Evolutionary conservation across 1,140 invertebrate species (phyloP), one percentile per base, ranked within the genome.

Genomic region (Dicyema japonicum): DNA sequence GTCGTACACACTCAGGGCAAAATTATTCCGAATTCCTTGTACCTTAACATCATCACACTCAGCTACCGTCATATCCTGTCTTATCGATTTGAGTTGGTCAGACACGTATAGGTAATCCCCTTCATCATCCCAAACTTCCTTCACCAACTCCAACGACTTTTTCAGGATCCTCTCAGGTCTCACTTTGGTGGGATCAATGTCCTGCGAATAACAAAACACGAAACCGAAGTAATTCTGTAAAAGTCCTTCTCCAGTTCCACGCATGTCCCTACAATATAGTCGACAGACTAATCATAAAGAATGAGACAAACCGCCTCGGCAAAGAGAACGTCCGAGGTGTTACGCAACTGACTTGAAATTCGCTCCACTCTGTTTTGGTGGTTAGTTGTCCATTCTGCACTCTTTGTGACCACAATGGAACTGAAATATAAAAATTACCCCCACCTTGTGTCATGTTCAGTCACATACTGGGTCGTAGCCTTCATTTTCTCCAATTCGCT

Each of bases 1-100:
- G 59, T 94, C 82, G 55, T 94, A 94, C 7, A 92, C 85, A 41
- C 72, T 60, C 13, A 90, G 67, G 24, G 80, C 88, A 46, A 94
- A 88, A 31, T 61, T 57, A 56, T 85, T 70, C 38, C 78, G 53
- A 37, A 92, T 64, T 41, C 78, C 74, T 63, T 94, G 85, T 21
- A 90, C 80, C n/a, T n/a, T n/a, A n/a, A n/a, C n/a, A n/a, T n/a
- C n/a, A n/a, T n/a, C n/a, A n/a, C n/a, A n/a, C n/a, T n/a, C n/a
- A n/a, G n/a, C n/a, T 21, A 90, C 80, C 27, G 80, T 92, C 37
- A 94, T 58, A 63, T 94, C 85, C 58, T 94, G 85, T 38, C 85
- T 59, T 40, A 94, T 88, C 9, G 78, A 85, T 56, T 94, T 94
- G 17, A 94, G 55, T 54, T 92, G 82, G 61, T 92, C 78, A 58